Conservation (phyloP, 2,113 vertebrate genomes). For the Cryptoleucopteryx plumbea region DNA sequence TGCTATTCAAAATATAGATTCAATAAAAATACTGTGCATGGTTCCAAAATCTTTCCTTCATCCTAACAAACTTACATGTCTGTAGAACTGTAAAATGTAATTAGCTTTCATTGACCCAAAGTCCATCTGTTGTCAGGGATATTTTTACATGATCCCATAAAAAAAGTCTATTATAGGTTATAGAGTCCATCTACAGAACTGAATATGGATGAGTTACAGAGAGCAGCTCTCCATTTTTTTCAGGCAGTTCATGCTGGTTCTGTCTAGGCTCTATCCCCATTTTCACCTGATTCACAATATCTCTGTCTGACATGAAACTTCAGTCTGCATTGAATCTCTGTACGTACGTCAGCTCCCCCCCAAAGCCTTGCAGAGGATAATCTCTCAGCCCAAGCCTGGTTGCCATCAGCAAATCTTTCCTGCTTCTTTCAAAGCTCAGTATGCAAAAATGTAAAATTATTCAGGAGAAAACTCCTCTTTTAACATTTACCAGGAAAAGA, state of each 20-base stretch:
- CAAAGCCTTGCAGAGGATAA: background rate
- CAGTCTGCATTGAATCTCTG: background rate
- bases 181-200: background rate
- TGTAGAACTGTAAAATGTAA: slow-evolving; percentile 4
- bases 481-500: background rate
- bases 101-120: background rate
- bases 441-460: background rate
- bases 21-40: background rate
- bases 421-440: background rate
- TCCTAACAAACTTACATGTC: background rate
- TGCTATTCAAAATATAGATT: background rate
- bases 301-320: background rate
- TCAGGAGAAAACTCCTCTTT: background rate
- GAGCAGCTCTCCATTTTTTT: background rate
- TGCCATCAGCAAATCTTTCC: background rate
- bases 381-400: background rate
- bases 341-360: background rate
- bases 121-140: slow-evolving; percentile 1
- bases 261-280: background rate
- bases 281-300: background rate
- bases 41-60: background rate
- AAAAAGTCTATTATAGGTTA: background rate
- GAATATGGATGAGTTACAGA: background rate
- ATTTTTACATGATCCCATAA: slow-evolving; percentile 1
- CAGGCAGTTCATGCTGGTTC: background rate